phyloP scores from a whole-genome alignment of 2,888 invertebrate genomes.

The Timandra comae region DNA sequence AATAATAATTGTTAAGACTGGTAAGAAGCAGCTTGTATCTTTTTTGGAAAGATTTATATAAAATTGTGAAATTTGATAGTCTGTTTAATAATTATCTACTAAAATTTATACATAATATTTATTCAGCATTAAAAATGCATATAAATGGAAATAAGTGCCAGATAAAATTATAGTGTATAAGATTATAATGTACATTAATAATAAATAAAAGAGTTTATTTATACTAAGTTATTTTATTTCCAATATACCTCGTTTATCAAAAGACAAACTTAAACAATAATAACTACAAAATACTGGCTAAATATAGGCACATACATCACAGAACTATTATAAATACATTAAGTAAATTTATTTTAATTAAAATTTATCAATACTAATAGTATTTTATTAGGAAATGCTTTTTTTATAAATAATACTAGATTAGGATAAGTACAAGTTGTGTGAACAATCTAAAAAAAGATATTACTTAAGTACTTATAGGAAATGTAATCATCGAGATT shows the following conservation, averaged over 20 bases:
- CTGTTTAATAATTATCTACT: conserved; percentile 1
- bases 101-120: conserved; percentile 26
- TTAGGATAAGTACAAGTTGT: too few relatives aligned
- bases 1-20: conserved; percentile 10
- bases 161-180: conserved; percentile 1
- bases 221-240: background rate
- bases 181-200: background rate
- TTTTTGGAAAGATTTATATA: conserved; percentile 5
- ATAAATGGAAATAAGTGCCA: conserved; percentile 19
- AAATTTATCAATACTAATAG: too few relatives aligned
- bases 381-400: too few relatives aligned
- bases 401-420: too few relatives aligned
- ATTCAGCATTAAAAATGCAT: conserved; percentile 43
- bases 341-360: too few relatives aligned
- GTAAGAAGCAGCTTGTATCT: conserved; percentile 19
- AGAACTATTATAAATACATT: conserved; percentile 22
- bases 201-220: background rate
- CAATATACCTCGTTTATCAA: background rate
- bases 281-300: conserved; percentile 48
- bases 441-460: too few relatives aligned
- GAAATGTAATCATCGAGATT: too few relatives aligned
- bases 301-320: conserved; percentile 57
- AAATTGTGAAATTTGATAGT: conserved; percentile 12
- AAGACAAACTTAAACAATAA: conserved; percentile 19
- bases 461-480: too few relatives aligned